These are phyloP conservation scores for Eupeodes latifasciatus DNA, from an alignment of 2,888 invertebrate species.

Conservation along the genomic window DNA sequence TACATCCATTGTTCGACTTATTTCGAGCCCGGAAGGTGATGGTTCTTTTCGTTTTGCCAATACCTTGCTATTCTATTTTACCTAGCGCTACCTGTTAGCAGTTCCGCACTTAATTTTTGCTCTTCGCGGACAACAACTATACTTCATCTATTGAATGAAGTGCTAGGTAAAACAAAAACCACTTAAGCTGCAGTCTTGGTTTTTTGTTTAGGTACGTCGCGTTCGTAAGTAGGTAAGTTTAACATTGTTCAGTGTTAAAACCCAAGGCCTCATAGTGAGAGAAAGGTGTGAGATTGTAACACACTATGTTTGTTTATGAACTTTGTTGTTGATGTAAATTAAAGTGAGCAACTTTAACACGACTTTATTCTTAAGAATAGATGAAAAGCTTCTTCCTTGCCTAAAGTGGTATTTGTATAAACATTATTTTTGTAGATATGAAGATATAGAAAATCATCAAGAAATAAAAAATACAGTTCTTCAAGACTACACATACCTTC, in stretches of 20 bases:
- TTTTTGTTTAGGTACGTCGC: conserved; percentile 1
- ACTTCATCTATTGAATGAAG: conserved; percentile 46
- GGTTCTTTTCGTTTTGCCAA: conserved; percentile 18
- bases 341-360: conserved; percentile 60
- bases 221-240: neutral
- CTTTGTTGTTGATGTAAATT: conserved; percentile 46
- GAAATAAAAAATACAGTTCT: conserved; percentile 41
- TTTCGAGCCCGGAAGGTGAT: conserved; percentile 12
- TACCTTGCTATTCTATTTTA: neutral
- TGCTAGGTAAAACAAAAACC: conserved; percentile 63
- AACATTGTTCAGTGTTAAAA: neutral
- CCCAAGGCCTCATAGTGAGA: neutral
- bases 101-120: conserved; percentile 63
- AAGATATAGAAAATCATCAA: conserved; percentile 10
- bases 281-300: conserved; percentile 22
- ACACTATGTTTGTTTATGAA: conserved; percentile 26
- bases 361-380: conserved; percentile 42
- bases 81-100: neutral
- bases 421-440: neutral
- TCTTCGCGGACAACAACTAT: conserved; percentile 21
- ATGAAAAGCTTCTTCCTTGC: conserved; percentile 26
- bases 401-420: too few species aligned
- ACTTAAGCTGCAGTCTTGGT: conserved; percentile 46
- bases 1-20: neutral
- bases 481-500: neutral